Base-by-base conservation (phyloP, 1,140 invertebrate species). In the Dinothrombium tinctorium region DNA sequence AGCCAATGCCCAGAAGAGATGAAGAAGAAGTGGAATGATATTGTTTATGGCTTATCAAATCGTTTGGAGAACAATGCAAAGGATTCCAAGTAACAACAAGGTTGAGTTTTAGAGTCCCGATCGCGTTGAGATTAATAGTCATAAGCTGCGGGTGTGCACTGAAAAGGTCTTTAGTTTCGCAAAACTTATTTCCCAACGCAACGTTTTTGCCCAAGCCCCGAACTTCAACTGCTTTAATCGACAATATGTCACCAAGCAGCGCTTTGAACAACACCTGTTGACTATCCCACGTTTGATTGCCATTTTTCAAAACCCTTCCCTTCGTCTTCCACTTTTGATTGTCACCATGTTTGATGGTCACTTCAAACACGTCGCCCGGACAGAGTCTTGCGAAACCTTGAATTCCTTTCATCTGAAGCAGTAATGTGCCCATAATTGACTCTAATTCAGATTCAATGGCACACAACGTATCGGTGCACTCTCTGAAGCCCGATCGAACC, bases 81-180 rank as follows among this genome's bases (percentile, higher is more conserved):
- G 40, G 40, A 25, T 69, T 64, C 69, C 69, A 72, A 6, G 65
- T 64, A 40, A 71, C 63, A 26, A 73, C 53, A 39, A 72, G 49
- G 47, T 66, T 68, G 26, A 73, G 57, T 57, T 72, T 72, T 23
- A 72, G 55, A n/a, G 68, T 67, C 40, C 69, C 70, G 46, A 60
- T 66, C 12, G 62, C 55, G 53, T 72, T 73, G 42, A 73, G 56
- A 52, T 68, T 69, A 51, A 72, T 64, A 3, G 69, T 70, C 64
- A 72, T 68, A 19, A 70, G 54, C 50, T 72, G 70, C 23, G 39
- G 28, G 11, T 23, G 4, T 22, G 66, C 57, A 19, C 62, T 64
- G 50, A 71, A 71, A 15, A 73, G 56, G 41, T 70, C 66, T 37
- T 61, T 59, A 8, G 65, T 66, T 49, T 72, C 69, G 57, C 70